Conservation (phyloP, 2,113 vertebrate species). For the Pachypanchax playfairii region DNA sequence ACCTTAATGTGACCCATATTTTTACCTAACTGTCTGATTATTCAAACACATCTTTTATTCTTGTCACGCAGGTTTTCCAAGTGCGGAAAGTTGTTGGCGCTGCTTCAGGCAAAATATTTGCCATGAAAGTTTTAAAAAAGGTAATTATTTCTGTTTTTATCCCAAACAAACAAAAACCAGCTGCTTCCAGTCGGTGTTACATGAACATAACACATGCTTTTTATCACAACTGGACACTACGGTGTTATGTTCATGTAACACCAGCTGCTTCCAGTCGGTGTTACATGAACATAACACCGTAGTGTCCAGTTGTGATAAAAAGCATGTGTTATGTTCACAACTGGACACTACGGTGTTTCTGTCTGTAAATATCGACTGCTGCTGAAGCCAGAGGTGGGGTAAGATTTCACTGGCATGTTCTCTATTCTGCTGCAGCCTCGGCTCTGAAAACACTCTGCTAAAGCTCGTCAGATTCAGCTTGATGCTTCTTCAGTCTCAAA, state of each 20-base stretch:
- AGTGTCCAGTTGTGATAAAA: constrained; percentile 35
- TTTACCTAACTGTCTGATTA: neutral
- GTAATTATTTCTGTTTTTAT: constrained; percentile 63
- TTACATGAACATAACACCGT: constrained; percentile 8
- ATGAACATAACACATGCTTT: constrained; percentile 8
- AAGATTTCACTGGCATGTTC: constrained; percentile 58
- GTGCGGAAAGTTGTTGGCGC: constrained; percentile 96
- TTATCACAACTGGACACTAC: constrained; percentile 37
- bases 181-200: constrained; percentile 7
- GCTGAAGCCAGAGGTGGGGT: constrained; percentile 55
- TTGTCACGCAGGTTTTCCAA: constrained; percentile 89
- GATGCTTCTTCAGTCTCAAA: constrained; percentile 41
- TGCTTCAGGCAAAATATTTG: constrained; percentile 96
- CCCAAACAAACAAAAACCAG: neutral
- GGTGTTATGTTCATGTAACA: no score
- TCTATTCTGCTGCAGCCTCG: constrained; percentile 64
- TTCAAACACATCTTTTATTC: neutral
- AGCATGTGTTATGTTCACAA: no score
- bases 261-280: constrained; percentile 4
- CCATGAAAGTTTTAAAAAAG: constrained; percentile 99
- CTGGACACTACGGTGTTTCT: constrained; percentile 35
- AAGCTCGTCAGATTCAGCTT: constrained; percentile 41
- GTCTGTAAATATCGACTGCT: constrained; percentile 50
- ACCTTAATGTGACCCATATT: rapidly evolving
- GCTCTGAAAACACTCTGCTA: constrained; percentile 41